Percentiles rank a stretch among this genome's conserved stretches.
These are phyloP conservation scores for Drosophila mojavensis DNA, from an alignment of 1,140 invertebrate genomes.

Conservation along the genomic window DNA sequence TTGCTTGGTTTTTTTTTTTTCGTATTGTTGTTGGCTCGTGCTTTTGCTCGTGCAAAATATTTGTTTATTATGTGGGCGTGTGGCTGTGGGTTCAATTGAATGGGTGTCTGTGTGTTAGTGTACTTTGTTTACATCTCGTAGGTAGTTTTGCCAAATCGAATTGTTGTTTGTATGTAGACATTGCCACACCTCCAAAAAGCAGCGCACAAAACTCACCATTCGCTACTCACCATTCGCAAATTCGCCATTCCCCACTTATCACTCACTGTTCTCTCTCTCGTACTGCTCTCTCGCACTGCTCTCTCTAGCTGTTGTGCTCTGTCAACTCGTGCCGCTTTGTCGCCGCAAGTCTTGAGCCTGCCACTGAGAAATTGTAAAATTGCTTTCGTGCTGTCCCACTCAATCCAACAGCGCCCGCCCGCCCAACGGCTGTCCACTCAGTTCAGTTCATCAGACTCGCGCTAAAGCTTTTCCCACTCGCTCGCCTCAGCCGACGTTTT, in stretches of 20 bases:
- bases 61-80: constrained; percentile 1
- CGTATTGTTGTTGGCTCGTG: constrained; percentile 33
- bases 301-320: background rate
- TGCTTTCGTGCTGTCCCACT: constrained; percentile 7
- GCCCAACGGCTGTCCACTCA: constrained; percentile 14
- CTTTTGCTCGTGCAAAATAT: constrained; percentile 42
- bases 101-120: constrained; percentile 27
- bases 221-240: constrained; percentile 18
- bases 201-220: constrained; percentile 50
- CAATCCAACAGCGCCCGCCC: constrained; percentile 2
- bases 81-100: background rate
- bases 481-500: constrained; percentile 34
- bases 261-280: background rate
- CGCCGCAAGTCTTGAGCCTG: constrained; percentile 38
- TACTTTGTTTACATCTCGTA: constrained; percentile 70
- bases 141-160: constrained; percentile 38
- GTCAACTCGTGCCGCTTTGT: constrained; percentile 1
- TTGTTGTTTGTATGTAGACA: constrained; percentile 19
- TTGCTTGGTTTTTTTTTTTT: constrained; percentile 32
- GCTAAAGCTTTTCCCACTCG: constrained; percentile 30
- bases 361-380: constrained; percentile 11
- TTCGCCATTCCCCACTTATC: background rate
- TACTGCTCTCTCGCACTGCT: background rate
- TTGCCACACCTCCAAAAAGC: constrained; percentile 65
- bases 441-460: constrained; percentile 65